Evolutionary conservation across 2,113 vertebrate genomes (phyloP).

Genomic region (Lonchura striata): DNA sequence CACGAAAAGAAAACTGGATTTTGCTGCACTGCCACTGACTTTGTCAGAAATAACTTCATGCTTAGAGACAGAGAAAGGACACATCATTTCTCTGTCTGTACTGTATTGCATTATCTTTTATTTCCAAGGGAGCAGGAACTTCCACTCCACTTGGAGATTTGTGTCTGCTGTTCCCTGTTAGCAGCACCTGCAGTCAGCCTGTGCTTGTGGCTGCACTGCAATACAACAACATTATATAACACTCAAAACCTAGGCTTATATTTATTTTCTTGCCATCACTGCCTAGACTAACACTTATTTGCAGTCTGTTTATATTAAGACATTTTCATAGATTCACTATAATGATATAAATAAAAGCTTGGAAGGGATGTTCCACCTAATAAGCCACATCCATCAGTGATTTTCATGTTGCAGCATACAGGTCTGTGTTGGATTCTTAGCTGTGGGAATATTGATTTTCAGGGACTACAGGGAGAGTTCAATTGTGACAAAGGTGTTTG

Average conservation of each 20-base stretch:
- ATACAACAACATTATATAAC: background rate
- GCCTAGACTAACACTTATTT: background rate
- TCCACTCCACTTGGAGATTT: background rate
- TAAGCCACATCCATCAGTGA: background rate
- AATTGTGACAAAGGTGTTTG: conserved; percentile 88
- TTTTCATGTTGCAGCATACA: background rate
- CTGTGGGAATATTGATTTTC: conserved; percentile 31
- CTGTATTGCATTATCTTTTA: background rate
- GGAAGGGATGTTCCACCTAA: background rate
- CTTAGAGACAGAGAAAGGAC: background rate
- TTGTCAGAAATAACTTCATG: background rate
- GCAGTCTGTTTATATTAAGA: background rate
- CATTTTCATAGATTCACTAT: background rate
- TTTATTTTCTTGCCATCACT: background rate
- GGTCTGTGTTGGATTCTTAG: background rate
- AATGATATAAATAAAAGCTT: background rate
- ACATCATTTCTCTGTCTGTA: background rate
- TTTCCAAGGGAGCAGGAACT: background rate
- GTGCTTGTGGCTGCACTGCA: background rate
- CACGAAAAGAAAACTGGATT: background rate
- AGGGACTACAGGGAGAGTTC: conserved; percentile 89
- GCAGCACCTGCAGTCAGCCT: background rate
- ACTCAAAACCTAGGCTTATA: background rate
- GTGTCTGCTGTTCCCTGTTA: background rate
- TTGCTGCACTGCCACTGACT: background rate